Conservation (phyloP, 2,888 invertebrate species). For the Phasia obesa region DNA sequence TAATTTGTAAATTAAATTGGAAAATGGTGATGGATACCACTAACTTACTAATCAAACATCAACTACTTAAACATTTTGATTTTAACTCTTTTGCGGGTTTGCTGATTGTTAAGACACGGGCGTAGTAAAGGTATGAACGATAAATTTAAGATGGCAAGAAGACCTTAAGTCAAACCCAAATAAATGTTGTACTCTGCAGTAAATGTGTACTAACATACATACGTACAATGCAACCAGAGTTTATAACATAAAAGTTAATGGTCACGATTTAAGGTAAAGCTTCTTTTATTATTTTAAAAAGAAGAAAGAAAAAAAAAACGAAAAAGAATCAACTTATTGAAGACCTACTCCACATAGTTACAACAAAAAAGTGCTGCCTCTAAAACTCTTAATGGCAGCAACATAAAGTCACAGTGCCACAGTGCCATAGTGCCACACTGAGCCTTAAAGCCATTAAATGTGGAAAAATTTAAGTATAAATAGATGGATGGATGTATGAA, state of each 20-base stretch:
- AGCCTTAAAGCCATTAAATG: conserved; percentile 39
- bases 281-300: conserved; percentile 59
- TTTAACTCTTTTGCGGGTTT: conserved; percentile 21
- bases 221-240: conserved; percentile 5
- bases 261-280: conserved; percentile 70
- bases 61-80: conserved; percentile 51
- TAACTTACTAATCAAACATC: not conserved
- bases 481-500: conserved; percentile 28
- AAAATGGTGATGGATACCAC: conserved; percentile 23
- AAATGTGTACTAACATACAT: not conserved
- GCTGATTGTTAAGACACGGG: conserved; percentile 37
- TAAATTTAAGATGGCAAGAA: conserved; percentile 49
- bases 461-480: conserved; percentile 22
- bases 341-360: conserved; percentile 32
- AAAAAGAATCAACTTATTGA: conserved; percentile 34
- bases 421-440: conserved; percentile 42
- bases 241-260: conserved; percentile 53
- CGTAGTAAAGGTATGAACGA: conserved; percentile 44
- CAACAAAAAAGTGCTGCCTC: conserved; percentile 9
- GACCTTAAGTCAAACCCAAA: conserved; percentile 64
- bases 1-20: conserved; percentile 35
- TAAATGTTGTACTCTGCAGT: not conserved
- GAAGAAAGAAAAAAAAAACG: conserved; percentile 17
- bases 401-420: not conserved
- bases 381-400: conserved; percentile 28